Evolutionary conservation across 2,888 invertebrate species (phyloP), one percentile per base, ranked within the genome.

Genomic region (Arge pagana): DNA sequence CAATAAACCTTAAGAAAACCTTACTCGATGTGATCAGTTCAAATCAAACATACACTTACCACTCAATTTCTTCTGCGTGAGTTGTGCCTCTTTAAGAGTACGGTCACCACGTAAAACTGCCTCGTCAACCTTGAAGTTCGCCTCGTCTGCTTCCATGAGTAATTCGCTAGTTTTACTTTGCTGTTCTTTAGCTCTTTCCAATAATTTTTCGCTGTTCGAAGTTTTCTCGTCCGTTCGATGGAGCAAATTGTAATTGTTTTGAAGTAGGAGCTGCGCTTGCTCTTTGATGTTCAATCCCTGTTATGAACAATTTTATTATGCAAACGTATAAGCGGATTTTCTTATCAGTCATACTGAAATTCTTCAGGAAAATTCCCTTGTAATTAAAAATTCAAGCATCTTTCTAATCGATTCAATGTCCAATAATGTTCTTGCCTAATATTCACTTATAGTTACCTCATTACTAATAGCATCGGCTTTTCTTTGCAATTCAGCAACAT

Each of bases 21-120:
- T 31, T 11, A 13, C 19, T 23, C 19, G 36, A 26, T 30, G 18
- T 7, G 2, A 13, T 18, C 8, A 35, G 24, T 24, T 53, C n/a
- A 48, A 19, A 6, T 36, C 28, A 35, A 54, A 2, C 21, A 19
- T 13, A 26, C 19, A 67, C 66, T 71, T 72, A 86, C 86, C 83
- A 74, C 84, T 82, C 15, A 93, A 78, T 16, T 89, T 90, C 57
- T 87, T 82, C 55, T 89, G 84, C 0, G 93, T 94, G 48, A 87
- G 84, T 66, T 88, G 86, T 3, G 90, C 94, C 68, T 91, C 89
- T 57, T 84, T 82, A 5, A 93, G 78, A 0, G 90, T 92, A 61
- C 85, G 84, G 65, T 96, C 92, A 2, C 95, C 95, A 45, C 89
- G 83, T 51, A 87, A 83, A 0, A 96, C 90, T 2, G 96, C 96